These are phyloP conservation scores for Caenorhabditis sulstoni DNA, from an alignment of 2,888 invertebrate species.

Conservation along the genomic window DNA sequence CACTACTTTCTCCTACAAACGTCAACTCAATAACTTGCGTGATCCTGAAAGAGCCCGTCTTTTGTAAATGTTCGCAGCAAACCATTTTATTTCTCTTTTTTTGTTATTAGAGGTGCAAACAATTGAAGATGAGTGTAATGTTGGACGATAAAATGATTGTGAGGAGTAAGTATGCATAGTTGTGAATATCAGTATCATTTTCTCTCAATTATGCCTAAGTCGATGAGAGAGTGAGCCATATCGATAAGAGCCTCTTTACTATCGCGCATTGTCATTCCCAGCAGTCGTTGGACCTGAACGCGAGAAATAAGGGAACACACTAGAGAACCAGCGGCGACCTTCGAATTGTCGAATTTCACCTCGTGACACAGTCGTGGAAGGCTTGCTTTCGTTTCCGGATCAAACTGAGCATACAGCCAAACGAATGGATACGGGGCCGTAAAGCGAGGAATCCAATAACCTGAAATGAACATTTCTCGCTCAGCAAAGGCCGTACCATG, in stretches of 20 bases:
- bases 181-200: constrained; percentile 46
- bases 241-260: constrained; percentile 82
- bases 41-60: constrained; percentile 65
- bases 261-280: constrained; percentile 82
- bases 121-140: constrained; percentile 32
- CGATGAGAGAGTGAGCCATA: constrained; percentile 83
- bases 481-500: no score
- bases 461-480: constrained; percentile 61
- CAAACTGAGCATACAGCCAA: constrained; percentile 81
- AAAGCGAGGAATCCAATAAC: constrained; percentile 81
- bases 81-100: constrained; percentile 50
- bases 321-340: constrained; percentile 70
- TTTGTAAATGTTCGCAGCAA: constrained; percentile 45
- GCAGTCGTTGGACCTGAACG: constrained; percentile 71
- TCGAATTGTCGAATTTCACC: constrained; percentile 80
- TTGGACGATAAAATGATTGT: constrained; percentile 42
- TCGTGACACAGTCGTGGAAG: constrained; percentile 77
- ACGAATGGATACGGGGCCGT: constrained; percentile 82
- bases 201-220: constrained; percentile 81
- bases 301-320: constrained; percentile 2
- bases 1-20: constrained; percentile 63
- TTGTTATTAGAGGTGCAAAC: constrained; percentile 54
- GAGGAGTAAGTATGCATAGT: constrained; percentile 9
- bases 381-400: constrained; percentile 82
- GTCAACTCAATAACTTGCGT: constrained; percentile 58